Percentiles rank a stretch among this genome's conserved stretches.
These are phyloP conservation scores for Hylia prasina DNA, from an alignment of 2,113 vertebrate species.

Conservation along the genomic window DNA sequence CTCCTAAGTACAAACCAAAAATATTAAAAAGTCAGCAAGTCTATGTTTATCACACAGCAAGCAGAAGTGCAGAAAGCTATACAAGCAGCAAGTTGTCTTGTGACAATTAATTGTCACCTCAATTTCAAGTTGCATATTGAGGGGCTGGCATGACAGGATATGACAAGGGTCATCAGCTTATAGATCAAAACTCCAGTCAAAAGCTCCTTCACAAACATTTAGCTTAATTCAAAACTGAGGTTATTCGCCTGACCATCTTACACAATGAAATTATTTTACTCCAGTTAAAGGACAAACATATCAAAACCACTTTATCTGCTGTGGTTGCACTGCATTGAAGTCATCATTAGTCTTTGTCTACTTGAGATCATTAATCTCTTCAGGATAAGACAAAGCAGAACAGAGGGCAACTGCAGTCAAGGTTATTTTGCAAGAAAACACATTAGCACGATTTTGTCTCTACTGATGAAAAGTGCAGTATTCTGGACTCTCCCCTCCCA, in stretches of 20 bases:
- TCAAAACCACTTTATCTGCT: neutral
- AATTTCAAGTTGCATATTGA: neutral
- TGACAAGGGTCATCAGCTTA: rapidly evolving
- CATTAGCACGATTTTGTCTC: neutral
- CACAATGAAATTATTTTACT: neutral
- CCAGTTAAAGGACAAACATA: neutral
- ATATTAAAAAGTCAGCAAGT: neutral
- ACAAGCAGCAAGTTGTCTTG: neutral
- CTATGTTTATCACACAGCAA: neutral
- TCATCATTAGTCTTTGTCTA: neutral
- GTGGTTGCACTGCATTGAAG: neutral
- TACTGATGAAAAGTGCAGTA: neutral
- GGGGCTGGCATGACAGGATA: rapidly evolving
- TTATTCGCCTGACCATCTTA: neutral
- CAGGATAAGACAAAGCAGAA: neutral
- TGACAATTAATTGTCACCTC: neutral
- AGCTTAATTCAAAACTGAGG: neutral
- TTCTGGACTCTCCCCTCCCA: rapidly evolving
- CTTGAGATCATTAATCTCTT: neutral
- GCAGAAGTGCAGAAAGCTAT: neutral
- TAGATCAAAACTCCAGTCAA: neutral
- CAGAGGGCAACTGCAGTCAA: neutral
- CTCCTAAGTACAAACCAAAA: neutral
- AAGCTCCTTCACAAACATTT: neutral
- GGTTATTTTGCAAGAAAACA: neutral